Evolutionary conservation across 1,140 invertebrate genomes (phyloP).

Genomic region (Bombyx mandarina): DNA sequence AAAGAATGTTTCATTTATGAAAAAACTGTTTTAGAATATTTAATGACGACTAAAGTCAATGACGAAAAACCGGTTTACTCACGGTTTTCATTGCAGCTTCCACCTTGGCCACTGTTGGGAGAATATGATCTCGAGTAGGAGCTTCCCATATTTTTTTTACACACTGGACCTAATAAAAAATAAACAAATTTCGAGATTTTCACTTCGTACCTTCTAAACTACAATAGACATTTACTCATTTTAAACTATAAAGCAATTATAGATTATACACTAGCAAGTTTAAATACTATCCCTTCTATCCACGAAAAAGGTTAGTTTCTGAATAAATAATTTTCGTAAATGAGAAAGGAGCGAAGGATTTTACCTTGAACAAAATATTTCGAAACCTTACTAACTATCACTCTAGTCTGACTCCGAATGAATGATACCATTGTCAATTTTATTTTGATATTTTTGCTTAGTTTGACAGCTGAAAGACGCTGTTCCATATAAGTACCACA

Average conservation of each 20-base stretch:
- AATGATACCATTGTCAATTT: slow-evolving; percentile 13
- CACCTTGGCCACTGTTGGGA: slow-evolving; percentile 50
- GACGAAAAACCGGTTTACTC: slow-evolving; percentile 16
- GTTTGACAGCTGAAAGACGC: neutral
- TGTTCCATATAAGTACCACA: too few relatives aligned
- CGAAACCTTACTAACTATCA: slow-evolving; percentile 29
- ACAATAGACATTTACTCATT: too few relatives aligned
- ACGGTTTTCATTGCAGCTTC: slow-evolving; percentile 30
- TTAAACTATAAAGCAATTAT: too few relatives aligned
- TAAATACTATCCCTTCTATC: too few relatives aligned
- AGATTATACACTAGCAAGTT: too few relatives aligned
- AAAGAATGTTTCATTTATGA: too few relatives aligned
- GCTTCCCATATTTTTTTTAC: slow-evolving; percentile 50
- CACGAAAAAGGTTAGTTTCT: too few relatives aligned
- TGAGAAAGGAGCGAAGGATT: slow-evolving; percentile 23
- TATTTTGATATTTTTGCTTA: slow-evolving; percentile 4
- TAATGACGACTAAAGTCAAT: too few relatives aligned
- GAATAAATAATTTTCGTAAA: neutral
- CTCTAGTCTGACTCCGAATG: slow-evolving; percentile 20
- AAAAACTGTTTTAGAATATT: too few relatives aligned
- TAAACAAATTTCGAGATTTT: neutral
- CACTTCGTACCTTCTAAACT: too few relatives aligned
- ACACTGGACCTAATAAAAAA: slow-evolving; percentile 10
- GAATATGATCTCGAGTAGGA: slow-evolving; percentile 68
- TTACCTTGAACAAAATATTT: slow-evolving; percentile 47